Evolutionary conservation across 2,113 vertebrate genomes (phyloP).

Genomic region (Plotosus lineatus): DNA sequence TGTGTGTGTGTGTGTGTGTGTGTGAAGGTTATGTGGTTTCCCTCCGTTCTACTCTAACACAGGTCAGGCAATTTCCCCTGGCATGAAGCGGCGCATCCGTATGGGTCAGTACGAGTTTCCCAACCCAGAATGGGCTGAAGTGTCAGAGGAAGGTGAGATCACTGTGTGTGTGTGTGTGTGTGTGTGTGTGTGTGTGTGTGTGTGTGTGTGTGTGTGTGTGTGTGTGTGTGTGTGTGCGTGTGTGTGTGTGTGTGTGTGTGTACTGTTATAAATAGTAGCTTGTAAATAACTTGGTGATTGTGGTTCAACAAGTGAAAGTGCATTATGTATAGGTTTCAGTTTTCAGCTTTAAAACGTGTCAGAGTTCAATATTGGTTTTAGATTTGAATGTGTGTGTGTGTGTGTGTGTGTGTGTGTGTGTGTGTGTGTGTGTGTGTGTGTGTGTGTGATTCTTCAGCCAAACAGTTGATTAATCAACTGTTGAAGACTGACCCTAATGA

Average conservation of each 20-base stretch:
- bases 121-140: slow-evolving; percentile 93
- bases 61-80: slow-evolving; percentile 95
- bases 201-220: not conserved
- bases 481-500: slow-evolving; percentile 96
- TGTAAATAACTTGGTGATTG: slow-evolving; percentile 14
- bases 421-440: not conserved
- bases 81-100: slow-evolving; percentile 97
- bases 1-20: slow-evolving; percentile 33
- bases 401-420: slow-evolving; percentile 9
- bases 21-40: slow-evolving; percentile 88
- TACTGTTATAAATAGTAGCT: slow-evolving; percentile 30
- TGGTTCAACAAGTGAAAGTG: slow-evolving; percentile 3
- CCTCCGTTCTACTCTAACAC: slow-evolving; percentile 99
- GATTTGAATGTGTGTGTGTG: not conserved
- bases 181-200: not conserved
- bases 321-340: not conserved
- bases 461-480: slow-evolving; percentile 89
- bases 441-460: slow-evolving; percentile 70
- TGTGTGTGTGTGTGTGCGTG: not conserved
- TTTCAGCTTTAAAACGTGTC: not conserved
- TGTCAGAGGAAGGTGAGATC: slow-evolving; percentile 89
- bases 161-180: not conserved
- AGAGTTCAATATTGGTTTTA: not conserved
- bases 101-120: slow-evolving; percentile 98
- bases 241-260: not conserved